Evolutionary conservation across 1,140 invertebrate genomes (phyloP).

Genomic region (Atopsyche davidsoni): DNA sequence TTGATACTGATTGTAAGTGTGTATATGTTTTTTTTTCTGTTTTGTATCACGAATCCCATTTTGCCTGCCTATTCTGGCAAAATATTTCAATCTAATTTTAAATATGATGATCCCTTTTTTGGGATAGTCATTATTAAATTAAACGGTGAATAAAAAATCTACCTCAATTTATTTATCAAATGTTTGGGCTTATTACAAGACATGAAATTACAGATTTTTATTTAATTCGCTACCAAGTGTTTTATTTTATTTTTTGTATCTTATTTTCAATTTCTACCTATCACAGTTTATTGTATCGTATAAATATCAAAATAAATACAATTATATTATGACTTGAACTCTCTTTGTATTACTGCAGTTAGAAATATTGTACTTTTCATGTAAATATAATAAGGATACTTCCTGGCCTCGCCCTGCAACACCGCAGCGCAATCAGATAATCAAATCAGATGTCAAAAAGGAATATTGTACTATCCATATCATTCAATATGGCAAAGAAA

Average conservation of each 20-base stretch:
- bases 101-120: not conserved
- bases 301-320: constrained; percentile 30
- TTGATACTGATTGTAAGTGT: constrained; percentile 10
- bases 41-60: constrained; percentile 8
- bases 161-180: constrained; percentile 28
- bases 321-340: constrained; percentile 30
- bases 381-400: too few relatives aligned
- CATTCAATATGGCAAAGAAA: too few relatives aligned
- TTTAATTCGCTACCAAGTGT: constrained; percentile 15
- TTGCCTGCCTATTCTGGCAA: not conserved
- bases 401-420: too few relatives aligned
- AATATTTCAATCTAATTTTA: not conserved
- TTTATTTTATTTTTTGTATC: constrained; percentile 20
- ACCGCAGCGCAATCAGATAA: too few relatives aligned
- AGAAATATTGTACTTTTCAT: too few relatives aligned
- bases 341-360: too few relatives aligned
- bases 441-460: too few relatives aligned
- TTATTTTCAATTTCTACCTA: constrained; percentile 30
- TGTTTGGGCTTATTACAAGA: constrained; percentile 21
- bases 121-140: constrained; percentile 14
- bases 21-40: constrained; percentile 12
- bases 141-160: constrained; percentile 23
- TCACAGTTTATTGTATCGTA: constrained; percentile 31
- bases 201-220: constrained; percentile 15
- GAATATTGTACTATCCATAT: too few relatives aligned